Evolutionary conservation across 1,140 invertebrate genomes (phyloP).

Genomic region (Drosophila funebris): DNA sequence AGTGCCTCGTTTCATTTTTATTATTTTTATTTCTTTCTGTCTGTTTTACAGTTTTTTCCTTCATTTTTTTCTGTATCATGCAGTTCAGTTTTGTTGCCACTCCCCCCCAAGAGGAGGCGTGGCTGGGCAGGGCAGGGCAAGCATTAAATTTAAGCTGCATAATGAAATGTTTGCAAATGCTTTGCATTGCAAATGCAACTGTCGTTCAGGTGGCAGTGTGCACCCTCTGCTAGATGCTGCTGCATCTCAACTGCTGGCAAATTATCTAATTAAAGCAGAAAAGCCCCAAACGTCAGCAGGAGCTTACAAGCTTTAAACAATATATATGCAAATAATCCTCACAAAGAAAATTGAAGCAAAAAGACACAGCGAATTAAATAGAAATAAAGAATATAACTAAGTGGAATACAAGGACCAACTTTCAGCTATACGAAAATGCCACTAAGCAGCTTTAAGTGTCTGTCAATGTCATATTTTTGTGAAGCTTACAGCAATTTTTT

Average conservation of each 20-base stretch:
- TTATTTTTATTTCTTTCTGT: neutral
- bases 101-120: conserved; percentile 8
- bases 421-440: conserved; percentile 54
- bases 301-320: conserved; percentile 60
- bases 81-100: conserved; percentile 13
- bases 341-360: conserved; percentile 26
- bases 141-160: conserved; percentile 66
- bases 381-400: conserved; percentile 11
- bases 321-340: conserved; percentile 61
- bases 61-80: conserved; percentile 9
- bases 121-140: conserved; percentile 1
- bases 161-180: conserved; percentile 79
- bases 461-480: conserved; percentile 77
- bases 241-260: conserved; percentile 27
- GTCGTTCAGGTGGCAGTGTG: conserved; percentile 12
- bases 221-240: conserved; percentile 6
- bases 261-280: conserved; percentile 75
- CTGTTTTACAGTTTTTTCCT: neutral
- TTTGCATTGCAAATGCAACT: conserved; percentile 72
- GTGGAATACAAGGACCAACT: conserved; percentile 53
- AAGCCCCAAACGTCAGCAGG: conserved; percentile 46
- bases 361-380: neutral
- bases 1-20: conserved; percentile 9
- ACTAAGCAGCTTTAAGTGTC: conserved; percentile 80
- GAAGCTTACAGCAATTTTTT: conserved; percentile 72